Evolutionary conservation across 2,888 invertebrate genomes (phyloP).

Genomic region (Agrenia bidenticulata): DNA sequence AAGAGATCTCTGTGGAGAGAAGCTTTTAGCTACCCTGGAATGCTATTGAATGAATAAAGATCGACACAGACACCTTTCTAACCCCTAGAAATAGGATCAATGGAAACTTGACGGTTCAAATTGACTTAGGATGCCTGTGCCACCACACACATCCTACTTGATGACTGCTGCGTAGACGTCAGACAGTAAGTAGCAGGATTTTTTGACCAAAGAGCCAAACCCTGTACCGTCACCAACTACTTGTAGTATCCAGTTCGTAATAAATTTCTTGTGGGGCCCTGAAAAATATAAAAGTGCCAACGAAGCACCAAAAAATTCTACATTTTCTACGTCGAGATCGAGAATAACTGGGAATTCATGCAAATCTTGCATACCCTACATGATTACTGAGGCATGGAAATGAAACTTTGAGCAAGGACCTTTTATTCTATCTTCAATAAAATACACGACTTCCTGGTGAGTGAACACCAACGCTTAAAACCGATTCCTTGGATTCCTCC

Average conservation of each 20-base stretch:
- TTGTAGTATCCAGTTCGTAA: too few species aligned
- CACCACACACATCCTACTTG: too few species aligned
- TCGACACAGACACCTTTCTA: background rate
- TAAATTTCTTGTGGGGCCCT: too few species aligned
- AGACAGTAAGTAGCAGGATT: background rate
- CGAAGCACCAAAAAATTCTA: background rate
- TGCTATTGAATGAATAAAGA: too few species aligned
- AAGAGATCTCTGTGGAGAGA: background rate
- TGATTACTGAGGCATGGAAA: too few species aligned
- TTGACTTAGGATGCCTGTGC: background rate
- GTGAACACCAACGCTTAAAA: too few species aligned
- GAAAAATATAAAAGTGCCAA: background rate
- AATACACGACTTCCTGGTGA: too few species aligned
- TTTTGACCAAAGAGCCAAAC: conserved; percentile 6
- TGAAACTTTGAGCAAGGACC: too few species aligned
- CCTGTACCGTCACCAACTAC: background rate
- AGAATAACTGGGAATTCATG: conserved; percentile 6
- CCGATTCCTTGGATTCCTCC: too few species aligned
- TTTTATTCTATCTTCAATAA: too few species aligned
- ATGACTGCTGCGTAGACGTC: background rate
- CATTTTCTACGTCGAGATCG: conserved; percentile 13
- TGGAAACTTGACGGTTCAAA: conserved; percentile 3
- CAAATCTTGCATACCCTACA: too few species aligned
- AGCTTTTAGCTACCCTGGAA: too few species aligned
- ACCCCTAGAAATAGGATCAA: background rate